Base-by-base conservation (phyloP, 30 jellyfish, hydroid and myxozoan genomes). In the Rhopilema esculentum region DNA sequence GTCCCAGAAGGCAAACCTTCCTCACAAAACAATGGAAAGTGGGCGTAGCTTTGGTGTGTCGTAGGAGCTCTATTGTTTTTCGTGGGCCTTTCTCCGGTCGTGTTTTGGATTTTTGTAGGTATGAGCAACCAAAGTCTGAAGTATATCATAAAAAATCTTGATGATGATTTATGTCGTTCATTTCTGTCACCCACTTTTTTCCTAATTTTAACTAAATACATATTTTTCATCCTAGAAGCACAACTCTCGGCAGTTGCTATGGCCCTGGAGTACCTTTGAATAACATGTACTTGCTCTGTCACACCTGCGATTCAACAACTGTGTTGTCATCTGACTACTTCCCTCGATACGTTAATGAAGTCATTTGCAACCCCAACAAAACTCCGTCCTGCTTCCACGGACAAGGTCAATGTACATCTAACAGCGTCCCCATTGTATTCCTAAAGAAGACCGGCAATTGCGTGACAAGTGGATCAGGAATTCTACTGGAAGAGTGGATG, bases 341-440 rank as follows among this genome's bases (percentile, higher is more conserved):
- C 66, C 96, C 96, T 0, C 91, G 91, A 15, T 87, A 87, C 73
- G 49, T 87, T 65, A 87, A 87, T 33, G 91, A 87, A 78, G 87
- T 87, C 22, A 87, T 87, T 2, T 87, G 96, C 67, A 61, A 72
- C 32, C 79, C 86, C 18, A 78, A 49, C 24, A 48, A 66, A 27
- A 18, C 52, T 18, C n/a, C 64, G 0, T 27, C 22, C 31, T 87
- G 96, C 52, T 77, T 87, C 80, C 70, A 24, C 21, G 91, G 88
- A 30, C 92, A 87, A 64, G 96, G 96, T 8, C 64, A 30, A 24
- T 87, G 96, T 51, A 19, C 66, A 1, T 23, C 85, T 1, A 79
- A 73, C 69, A 22, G 52, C 16, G 61, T 87, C 31, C 75, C 91
- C 2, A 27, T 74, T 7, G 53, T 78, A 32, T 87, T 87, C 65